Base-by-base conservation (phyloP, 2,888 invertebrate genomes). In the Mantis religiosa region DNA sequence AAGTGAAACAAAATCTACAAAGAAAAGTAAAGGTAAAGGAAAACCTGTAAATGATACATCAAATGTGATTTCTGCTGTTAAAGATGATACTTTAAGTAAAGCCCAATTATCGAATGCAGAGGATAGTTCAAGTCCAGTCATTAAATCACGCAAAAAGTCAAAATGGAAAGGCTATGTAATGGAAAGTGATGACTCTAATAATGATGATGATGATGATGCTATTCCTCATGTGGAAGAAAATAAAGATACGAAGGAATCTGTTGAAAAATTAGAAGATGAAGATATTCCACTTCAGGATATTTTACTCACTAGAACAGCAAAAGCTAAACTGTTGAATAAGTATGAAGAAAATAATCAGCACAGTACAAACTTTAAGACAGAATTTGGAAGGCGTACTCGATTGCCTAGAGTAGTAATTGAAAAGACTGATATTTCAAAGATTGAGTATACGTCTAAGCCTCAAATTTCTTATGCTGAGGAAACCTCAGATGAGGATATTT, bases 21-120 rank as follows among this genome's bases (percentile, higher is more conserved):
- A 30, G 34, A 15, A 91, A 91, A 47, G 90, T 91, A 83, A 89
- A 83, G 54, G 12, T 27, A 47, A 88, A 86, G 30, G 85, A 28
- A 85, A 71, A 81, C 25, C n/a, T 54, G 30, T n/a, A 34, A n/a
- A 9, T 30, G 15, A 28, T 34, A 47, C 41, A 84, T 82, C 28
- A 83, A 28, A 83, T 28, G n/a, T 15, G 28, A n/a, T 83, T 28
- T 83, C 14, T 28, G 0, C 14, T 28, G 83, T 27, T 28, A 20
- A 83, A 83, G 82, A 34, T 27, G 86, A 28, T 20, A 27, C 27
- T 81, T 27, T 28, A 71, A 30, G 28, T 71, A 71, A 71, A 71
- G 54, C 20, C 20, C 54, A 71, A 6, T 15, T 4, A 20, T 71
- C 25, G 4, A 34, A 87, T 87, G 87, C 28, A 34, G 86, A 54